These are phyloP conservation scores for Aphyosemion australe DNA, from an alignment of 2,113 vertebrate species.

Conservation along the genomic window DNA sequence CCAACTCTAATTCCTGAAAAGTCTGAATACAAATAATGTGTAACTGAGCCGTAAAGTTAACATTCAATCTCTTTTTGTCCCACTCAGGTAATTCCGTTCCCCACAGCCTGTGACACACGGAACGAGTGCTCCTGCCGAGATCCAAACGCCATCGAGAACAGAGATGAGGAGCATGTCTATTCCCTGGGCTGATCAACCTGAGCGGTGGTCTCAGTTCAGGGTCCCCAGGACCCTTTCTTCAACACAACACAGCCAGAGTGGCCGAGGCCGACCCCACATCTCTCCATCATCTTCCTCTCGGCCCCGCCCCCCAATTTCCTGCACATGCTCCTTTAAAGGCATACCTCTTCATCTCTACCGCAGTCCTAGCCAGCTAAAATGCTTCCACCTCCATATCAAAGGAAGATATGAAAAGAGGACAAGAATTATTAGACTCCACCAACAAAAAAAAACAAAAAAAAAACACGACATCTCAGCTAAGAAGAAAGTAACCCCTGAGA, in stretches of 20 bases:
- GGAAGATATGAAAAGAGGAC: constrained; percentile 58
- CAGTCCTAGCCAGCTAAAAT: constrained; percentile 84
- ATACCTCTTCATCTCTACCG: constrained; percentile 80
- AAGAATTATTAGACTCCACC: constrained; percentile 58
- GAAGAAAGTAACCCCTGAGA: constrained; percentile 61
- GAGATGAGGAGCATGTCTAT: constrained; percentile 80
- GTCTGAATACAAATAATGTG: too few relatives aligned
- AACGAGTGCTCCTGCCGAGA: constrained; percentile 95
- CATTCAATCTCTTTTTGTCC: constrained; percentile 22
- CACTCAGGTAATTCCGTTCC: constrained; percentile 92
- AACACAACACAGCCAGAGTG: constrained; percentile 68
- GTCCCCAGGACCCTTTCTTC: constrained; percentile 75
- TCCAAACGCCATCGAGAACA: constrained; percentile 90
- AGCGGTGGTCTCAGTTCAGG: constrained; percentile 48
- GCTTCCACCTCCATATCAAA: constrained; percentile 71
- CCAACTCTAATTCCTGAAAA: too few relatives aligned
- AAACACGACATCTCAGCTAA: constrained; percentile 52
- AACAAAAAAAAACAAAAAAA: constrained; percentile 28
- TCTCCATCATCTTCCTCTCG: constrained; percentile 60
- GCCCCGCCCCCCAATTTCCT: constrained; percentile 68
- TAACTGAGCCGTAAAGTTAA: background rate
- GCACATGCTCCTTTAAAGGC: constrained; percentile 83
- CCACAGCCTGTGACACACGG: constrained; percentile 92
- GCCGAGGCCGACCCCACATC: constrained; percentile 74
- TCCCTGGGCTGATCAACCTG: constrained; percentile 85